These are phyloP conservation scores for Ivindomyrus marchei DNA, from an alignment of 2,113 vertebrate species.

Conservation along the genomic window DNA sequence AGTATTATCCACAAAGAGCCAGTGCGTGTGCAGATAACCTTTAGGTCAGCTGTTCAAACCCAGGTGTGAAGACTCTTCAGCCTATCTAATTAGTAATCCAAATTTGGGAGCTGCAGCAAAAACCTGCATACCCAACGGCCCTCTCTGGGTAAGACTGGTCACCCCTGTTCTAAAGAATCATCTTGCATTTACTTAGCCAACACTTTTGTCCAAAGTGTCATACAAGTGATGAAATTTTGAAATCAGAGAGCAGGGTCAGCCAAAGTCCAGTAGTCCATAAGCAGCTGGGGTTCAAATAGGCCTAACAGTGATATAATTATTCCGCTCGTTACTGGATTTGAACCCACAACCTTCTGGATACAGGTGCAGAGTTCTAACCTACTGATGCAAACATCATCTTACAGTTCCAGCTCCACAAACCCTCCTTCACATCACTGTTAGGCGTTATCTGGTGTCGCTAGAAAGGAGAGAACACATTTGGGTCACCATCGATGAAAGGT, in stretches of 20 bases:
- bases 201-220: not conserved
- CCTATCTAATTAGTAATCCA: not conserved
- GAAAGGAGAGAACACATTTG: not conserved
- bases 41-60: not conserved
- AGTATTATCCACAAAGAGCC: not conserved
- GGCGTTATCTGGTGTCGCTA: not conserved
- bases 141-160: not conserved
- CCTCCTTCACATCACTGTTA: not conserved
- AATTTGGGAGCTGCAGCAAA: not conserved
- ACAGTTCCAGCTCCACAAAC: not conserved
- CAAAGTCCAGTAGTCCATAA: not conserved
- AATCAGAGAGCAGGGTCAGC: not conserved
- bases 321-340: not conserved
- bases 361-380: not conserved
- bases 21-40: not conserved
- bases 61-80: not conserved
- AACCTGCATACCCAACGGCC: not conserved
- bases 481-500: not conserved
- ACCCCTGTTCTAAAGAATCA: not conserved
- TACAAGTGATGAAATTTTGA: not conserved
- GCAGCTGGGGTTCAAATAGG: not conserved
- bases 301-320: not conserved
- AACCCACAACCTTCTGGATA: not conserved
- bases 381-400: not conserved
- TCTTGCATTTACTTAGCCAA: not conserved